Conservation (phyloP, 2,797 vertebrate species). For the Acrocephalus scirpaceus region DNA sequence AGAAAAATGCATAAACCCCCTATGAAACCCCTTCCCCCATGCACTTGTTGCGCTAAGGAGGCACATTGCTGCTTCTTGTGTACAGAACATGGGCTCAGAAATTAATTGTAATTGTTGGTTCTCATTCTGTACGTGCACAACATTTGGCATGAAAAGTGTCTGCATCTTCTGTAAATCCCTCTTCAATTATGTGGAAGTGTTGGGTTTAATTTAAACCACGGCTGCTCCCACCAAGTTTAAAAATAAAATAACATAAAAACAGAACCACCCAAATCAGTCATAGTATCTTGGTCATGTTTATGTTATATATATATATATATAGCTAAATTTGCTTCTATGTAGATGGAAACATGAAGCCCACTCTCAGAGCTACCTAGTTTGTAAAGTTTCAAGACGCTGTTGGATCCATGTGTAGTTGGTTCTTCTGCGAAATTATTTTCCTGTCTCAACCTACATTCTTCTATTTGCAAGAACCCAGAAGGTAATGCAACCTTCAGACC, state of each 20-base stretch:
- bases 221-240: neutral
- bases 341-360: neutral
- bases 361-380: neutral
- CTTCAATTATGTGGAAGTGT: conserved; percentile 5
- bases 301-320: neutral
- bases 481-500: neutral
- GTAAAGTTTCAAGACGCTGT: neutral
- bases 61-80: neutral
- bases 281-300: neutral
- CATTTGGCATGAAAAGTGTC: neutral
- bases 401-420: neutral
- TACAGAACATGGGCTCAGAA: neutral
- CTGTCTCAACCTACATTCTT: neutral
- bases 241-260: conserved; percentile 32
- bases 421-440: neutral
- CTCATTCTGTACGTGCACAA: neutral
- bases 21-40: neutral
- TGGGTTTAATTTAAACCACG: conserved; percentile 3
- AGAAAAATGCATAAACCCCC: neutral
- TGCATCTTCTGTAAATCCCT: conserved; percentile 16
- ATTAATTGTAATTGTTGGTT: neutral
- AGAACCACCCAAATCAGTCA: conserved; percentile 6
- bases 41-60: neutral
- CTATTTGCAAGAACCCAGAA: neutral
- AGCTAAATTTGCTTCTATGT: neutral